Evolutionary conservation across 2,797 vertebrate genomes (phyloP).

Genomic region (Aplochiton taeniatus): DNA sequence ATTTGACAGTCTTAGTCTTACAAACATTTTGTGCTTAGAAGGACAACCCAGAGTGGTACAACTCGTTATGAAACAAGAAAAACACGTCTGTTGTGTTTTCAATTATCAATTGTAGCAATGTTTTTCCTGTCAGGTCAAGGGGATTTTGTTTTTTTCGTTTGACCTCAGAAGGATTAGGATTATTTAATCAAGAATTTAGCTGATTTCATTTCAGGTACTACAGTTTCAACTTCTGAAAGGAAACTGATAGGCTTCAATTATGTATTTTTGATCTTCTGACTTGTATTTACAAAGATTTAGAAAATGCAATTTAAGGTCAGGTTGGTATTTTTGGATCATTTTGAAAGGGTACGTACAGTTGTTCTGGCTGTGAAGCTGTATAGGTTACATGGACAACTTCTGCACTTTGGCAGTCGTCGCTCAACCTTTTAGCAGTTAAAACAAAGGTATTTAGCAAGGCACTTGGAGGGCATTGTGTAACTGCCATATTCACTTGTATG

Average conservation of each 20-base stretch:
- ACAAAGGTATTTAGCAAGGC: constrained; percentile 55
- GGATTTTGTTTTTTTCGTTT: constrained; percentile 67
- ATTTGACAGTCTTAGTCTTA: no score
- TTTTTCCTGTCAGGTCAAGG: constrained; percentile 75
- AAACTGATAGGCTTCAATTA: constrained; percentile 28
- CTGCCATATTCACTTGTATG: constrained; percentile 72
- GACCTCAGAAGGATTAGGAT: constrained; percentile 63
- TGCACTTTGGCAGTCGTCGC: constrained; percentile 53
- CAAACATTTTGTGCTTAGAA: no score
- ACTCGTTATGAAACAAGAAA: no score
- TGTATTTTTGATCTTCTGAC: constrained; percentile 43
- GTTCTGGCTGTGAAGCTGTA: constrained; percentile 66
- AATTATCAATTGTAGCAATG: constrained; percentile 69
- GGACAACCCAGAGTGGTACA: constrained; percentile 53
- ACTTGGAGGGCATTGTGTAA: constrained; percentile 68
- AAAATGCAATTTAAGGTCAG: constrained; percentile 52
- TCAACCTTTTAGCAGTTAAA: constrained; percentile 56
- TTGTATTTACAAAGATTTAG: constrained; percentile 42
- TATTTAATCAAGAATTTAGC: constrained; percentile 49
- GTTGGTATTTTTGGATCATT: constrained; percentile 62
- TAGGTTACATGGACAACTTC: constrained; percentile 70
- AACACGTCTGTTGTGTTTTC: constrained; percentile 56
- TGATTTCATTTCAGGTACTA: constrained; percentile 60
- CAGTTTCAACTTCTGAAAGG: constrained; percentile 36
- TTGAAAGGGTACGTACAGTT: constrained; percentile 55